Evolutionary conservation across 2,113 vertebrate genomes (phyloP), one percentile per base, ranked within the genome.

Genomic region (Tonatia bakeri): DNA sequence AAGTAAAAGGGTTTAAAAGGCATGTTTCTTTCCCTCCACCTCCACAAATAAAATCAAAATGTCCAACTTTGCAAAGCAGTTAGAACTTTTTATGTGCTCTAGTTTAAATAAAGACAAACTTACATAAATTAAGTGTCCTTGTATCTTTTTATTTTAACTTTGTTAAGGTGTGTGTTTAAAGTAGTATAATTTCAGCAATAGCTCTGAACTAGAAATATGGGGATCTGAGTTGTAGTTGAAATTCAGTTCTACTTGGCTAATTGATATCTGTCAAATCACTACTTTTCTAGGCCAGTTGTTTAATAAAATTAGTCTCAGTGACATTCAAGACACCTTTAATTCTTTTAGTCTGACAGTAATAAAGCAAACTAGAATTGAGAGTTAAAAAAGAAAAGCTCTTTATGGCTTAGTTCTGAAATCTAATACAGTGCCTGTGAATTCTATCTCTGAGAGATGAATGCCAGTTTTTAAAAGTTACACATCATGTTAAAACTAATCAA

Each of bases 101-200:
- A 50, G 90, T 84, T 77, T 33, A 91, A 93, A 82, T 92, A 95
- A 96, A 87, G 33, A 80, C 14, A 91, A 65, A 54, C 45, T 81
- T 90, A 61, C 36, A 47, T 76, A 59, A 86, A 70, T 64, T 73
- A 87, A 72, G 2, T 76, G 47, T 79, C 15, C 26, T 94, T 90
- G 24, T 17, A 7, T 50, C 45, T 50, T 76, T 56, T n/a, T 26
- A 65, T 87, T 84, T 95, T 79, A 96, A 90, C 31, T 90, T 84
- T 87, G 47, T 92, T 86, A 72, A 94, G 7, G 11, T 1, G 0
- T 95, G 52, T 67, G 24, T 70, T 89, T 95, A 85, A 91, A 75
- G 36, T 91, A 81, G 24, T 91, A 54, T 85, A 72, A 88, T 80
- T 93, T 94, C 38, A 94, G 64, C 38, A 82, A 2, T 95, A 59